Conservation (phyloP, 2,888 invertebrate genomes). For the Amorpha juglandis region DNA sequence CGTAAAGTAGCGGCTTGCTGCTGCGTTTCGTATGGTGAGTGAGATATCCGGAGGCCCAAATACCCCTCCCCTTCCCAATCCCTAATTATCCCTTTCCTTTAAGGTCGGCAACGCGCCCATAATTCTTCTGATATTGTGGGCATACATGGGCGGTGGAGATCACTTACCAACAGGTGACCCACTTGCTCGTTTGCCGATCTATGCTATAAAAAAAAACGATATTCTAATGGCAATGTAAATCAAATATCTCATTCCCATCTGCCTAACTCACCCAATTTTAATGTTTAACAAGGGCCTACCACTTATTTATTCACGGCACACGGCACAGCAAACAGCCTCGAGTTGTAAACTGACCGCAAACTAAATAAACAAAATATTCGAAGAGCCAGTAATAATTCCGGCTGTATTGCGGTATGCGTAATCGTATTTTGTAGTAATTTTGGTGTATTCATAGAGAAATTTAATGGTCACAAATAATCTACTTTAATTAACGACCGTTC, state of each 20-base stretch:
- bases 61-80: no score
- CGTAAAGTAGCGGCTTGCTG: no score
- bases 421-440: slow-evolving; percentile 36
- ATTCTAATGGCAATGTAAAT: slow-evolving; percentile 5
- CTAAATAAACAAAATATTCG: slow-evolving; percentile 74
- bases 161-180: no score
- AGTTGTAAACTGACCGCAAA: slow-evolving; percentile 65
- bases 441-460: slow-evolving; percentile 17
- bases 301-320: slow-evolving; percentile 76
- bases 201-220: not conserved
- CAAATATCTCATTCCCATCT: slow-evolving; percentile 19
- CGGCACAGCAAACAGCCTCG: slow-evolving; percentile 58
- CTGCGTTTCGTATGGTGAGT: no score
- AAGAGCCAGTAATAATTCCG: slow-evolving; percentile 65
- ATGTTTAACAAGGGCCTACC: slow-evolving; percentile 58
- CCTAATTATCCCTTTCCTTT: no score
- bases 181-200: no score
- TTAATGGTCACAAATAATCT: slow-evolving; percentile 23
- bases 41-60: no score
- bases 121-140: no score
- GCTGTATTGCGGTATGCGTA: slow-evolving; percentile 44
- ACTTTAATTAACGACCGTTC: not conserved
- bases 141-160: no score
- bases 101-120: no score
- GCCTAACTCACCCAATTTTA: slow-evolving; percentile 24